These are phyloP conservation scores for Carollia perspicillata DNA, from an alignment of 2,113 vertebrate species.

Conservation along the genomic window DNA sequence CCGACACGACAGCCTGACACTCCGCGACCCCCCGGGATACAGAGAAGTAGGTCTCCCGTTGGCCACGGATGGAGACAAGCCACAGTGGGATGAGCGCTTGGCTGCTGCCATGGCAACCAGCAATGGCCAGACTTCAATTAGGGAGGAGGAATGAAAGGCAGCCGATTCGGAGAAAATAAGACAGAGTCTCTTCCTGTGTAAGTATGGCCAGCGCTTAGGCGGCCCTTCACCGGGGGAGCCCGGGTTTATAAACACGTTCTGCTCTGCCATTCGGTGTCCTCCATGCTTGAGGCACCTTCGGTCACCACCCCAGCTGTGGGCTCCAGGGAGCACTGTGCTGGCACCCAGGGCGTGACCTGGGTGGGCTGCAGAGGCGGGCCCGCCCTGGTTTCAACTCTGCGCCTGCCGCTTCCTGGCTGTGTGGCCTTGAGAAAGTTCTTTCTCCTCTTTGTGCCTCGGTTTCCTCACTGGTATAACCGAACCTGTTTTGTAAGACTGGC, in stretches of 20 bases:
- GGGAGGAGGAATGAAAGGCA: constrained; percentile 65
- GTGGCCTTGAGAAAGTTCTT: not conserved
- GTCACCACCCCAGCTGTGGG: not conserved
- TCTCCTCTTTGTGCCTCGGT: not conserved
- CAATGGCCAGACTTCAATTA: constrained; percentile 66
- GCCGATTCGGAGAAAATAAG: constrained; percentile 59
- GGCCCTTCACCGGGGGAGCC: not conserved
- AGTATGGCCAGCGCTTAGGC: constrained; percentile 30
- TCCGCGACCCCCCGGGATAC: not conserved
- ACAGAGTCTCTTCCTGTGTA: not conserved
- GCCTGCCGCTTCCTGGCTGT: not conserved
- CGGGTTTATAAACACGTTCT: not conserved
- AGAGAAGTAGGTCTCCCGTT: constrained; percentile 35
- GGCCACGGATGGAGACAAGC: constrained; percentile 38
- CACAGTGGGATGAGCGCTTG: constrained; percentile 7
- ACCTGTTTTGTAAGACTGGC: not conserved
- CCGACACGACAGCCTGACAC: not conserved
- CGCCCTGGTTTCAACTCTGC: not conserved
- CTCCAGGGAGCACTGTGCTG: not conserved
- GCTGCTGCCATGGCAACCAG: constrained; percentile 66
- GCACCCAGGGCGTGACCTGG: not conserved
- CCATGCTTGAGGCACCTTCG: not conserved
- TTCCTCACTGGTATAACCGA: not conserved
- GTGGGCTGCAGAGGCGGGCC: not conserved
- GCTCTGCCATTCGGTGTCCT: not conserved